Evolutionary conservation across 2,113 vertebrate species (phyloP), one percentile per base, ranked within the genome.

Genomic region (Scomber colias): DNA sequence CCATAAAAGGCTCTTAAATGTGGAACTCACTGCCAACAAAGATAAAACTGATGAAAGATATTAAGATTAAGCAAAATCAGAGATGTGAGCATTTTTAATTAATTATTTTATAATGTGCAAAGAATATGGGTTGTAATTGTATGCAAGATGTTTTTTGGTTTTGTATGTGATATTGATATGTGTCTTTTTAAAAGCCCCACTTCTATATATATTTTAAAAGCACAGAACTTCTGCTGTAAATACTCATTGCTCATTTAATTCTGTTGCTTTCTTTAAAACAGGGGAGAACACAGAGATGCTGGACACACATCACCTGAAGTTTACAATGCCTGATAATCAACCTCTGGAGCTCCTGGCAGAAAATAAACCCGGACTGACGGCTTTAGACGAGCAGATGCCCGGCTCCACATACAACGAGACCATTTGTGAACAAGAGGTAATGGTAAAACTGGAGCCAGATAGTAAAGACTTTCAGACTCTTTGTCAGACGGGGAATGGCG

Each of bases 381-480:
- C 64, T 35, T 55, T 61, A 14, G 77, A 77, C 44, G 88, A 88
- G 1, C 87, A 13, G n/a, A 0, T 72, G 2, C 45, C 57, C 0
- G 55, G 60, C 17, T 45, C 56, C 14, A 1, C 30, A 2, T 79
- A 71, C n/a, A 0, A 24, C 0, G 73, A 88, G 46, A 13, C 30
- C 0, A 17, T 0, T 0, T 21, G 3, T 5, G 84, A 77, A 16
- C 80, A 83, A 7, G n/a, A 54, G 0, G 46, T 89, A 2, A 59
- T n/a, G 63, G 80, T 88, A 1, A 91, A 92, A 61, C 19, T 87
- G 60, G 87, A 91, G 67, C 77, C 79, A 5, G 73, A 54, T 0
- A 40, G 45, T 1, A 81, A 86, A 4, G 75, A 62, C 3, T 72
- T 81, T 16, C 82, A 59, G 12, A 3, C 45, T 30, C 16, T 50